Conservation (phyloP, 2,113 vertebrate species). For the Nothoprocta perdicaria region DNA sequence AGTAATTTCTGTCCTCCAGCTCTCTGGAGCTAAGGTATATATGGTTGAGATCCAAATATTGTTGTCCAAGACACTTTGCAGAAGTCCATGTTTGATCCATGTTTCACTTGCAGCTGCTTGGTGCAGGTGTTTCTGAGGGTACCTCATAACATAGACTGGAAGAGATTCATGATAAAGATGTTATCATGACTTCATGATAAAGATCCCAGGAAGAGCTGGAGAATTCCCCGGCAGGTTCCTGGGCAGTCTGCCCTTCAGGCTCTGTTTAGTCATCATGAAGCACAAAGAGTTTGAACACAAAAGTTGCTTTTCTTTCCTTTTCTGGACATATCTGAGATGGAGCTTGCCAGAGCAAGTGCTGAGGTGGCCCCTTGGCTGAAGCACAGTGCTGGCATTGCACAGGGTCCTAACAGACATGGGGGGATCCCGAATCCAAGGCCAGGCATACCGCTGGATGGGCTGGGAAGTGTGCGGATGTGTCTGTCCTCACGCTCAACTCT, state of each 20-base stretch:
- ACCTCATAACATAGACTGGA: neutral
- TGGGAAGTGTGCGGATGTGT: neutral
- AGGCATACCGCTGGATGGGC: neutral
- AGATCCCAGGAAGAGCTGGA: neutral
- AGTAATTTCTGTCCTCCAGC: neutral
- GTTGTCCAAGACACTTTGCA: neutral
- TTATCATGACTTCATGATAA: neutral
- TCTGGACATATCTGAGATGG: conserved; percentile 61
- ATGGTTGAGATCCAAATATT: neutral
- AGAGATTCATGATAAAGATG: neutral
- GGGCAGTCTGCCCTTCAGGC: conserved; percentile 18
- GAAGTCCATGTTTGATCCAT: neutral
- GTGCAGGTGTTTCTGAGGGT: neutral
- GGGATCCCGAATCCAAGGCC: neutral
- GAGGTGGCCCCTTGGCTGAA: conserved; percentile 42
- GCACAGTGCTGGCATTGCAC: conserved; percentile 38
- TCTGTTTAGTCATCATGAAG: conserved; percentile 40
- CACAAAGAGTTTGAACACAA: neutral
- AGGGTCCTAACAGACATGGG: neutral
- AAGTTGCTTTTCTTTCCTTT: conserved; percentile 23
- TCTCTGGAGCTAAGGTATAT: neutral
- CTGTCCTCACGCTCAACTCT: neutral
- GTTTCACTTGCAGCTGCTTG: neutral
- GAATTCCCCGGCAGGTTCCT: neutral
- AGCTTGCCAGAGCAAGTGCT: conserved; percentile 69